Percentiles rank a stretch among this genome's conserved stretches.
Conservation (phyloP, 2,888 invertebrate genomes). For the Gari tellinella region DNA sequence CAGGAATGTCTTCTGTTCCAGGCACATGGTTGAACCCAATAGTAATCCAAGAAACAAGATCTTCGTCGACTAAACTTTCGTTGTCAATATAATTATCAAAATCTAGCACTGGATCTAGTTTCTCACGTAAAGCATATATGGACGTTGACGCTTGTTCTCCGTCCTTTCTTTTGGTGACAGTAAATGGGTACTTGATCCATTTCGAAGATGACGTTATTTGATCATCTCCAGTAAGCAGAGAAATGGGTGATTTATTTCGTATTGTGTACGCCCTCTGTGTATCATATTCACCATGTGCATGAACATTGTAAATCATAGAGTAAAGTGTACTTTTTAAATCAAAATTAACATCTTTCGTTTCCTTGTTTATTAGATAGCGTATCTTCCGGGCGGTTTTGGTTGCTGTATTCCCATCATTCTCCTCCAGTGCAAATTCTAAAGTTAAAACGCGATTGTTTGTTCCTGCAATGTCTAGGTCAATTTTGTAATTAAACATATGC, state of each 20-base stretch:
- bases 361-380: neutral
- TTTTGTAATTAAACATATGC: slow-evolving; percentile 72
- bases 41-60: slow-evolving; percentile 80
- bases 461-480: slow-evolving; percentile 74
- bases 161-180: slow-evolving; percentile 73
- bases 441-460: slow-evolving; percentile 65
- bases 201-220: slow-evolving; percentile 52
- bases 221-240: slow-evolving; percentile 52
- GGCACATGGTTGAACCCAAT: slow-evolving; percentile 78
- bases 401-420: neutral
- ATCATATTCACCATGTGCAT: slow-evolving; percentile 20
- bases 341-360: neutral
- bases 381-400: slow-evolving; percentile 1
- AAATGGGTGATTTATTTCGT: slow-evolving; percentile 45
- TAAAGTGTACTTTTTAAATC: slow-evolving; percentile 5
- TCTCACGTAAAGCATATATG: slow-evolving; percentile 68
- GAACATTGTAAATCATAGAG: slow-evolving; percentile 22
- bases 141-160: slow-evolving; percentile 66
- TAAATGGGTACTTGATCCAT: slow-evolving; percentile 71
- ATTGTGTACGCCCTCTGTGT: slow-evolving; percentile 66
- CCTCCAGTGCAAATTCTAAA: slow-evolving; percentile 28
- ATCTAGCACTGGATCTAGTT: slow-evolving; percentile 69
- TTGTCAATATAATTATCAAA: slow-evolving; percentile 69
- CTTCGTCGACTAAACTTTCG: slow-evolving; percentile 71
- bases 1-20: slow-evolving; percentile 78